Percentiles rank a stretch among this genome's conserved stretches.
Evolutionary conservation across 2,113 vertebrate genomes (phyloP).

Genomic region (Salvator merianae): DNA sequence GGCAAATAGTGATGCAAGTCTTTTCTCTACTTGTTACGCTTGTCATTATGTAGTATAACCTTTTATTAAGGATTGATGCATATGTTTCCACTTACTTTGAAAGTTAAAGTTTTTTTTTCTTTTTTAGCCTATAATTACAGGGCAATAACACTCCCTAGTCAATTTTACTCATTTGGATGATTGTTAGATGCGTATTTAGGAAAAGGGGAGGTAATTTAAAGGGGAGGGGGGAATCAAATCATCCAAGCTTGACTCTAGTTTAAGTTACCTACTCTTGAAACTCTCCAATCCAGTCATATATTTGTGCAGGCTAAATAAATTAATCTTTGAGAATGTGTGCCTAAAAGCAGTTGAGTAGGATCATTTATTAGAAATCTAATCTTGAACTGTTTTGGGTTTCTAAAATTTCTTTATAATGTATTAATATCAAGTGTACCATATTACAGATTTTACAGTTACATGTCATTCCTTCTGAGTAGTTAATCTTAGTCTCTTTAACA

Average conservation of each 20-base stretch:
- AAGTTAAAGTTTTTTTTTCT: neutral
- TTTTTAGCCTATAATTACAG: constrained; percentile 65
- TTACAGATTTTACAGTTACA: constrained; percentile 59
- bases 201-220: constrained; percentile 49
- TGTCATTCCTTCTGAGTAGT: constrained; percentile 54
- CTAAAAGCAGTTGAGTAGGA: constrained; percentile 7
- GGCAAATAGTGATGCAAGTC: constrained; percentile 44
- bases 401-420: constrained; percentile 32
- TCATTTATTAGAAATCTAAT: constrained; percentile 39
- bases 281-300: constrained; percentile 13
- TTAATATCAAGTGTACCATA: constrained; percentile 34
- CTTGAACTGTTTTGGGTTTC: neutral
- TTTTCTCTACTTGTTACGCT: constrained; percentile 52
- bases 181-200: constrained; percentile 63
- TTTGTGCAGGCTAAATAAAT: constrained; percentile 29
- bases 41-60: constrained; percentile 51
- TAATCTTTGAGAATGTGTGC: constrained; percentile 45
- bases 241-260: constrained; percentile 43
- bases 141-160: constrained; percentile 59
- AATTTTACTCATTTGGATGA: constrained; percentile 67
- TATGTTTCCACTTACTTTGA: constrained; percentile 67
- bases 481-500: constrained; percentile 2
- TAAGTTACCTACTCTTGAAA: constrained; percentile 25
- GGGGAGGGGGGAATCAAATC: neutral
- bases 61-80: constrained; percentile 54